Base-by-base conservation (phyloP, 1,140 invertebrate genomes). In the Drosophila truncata region DNA sequence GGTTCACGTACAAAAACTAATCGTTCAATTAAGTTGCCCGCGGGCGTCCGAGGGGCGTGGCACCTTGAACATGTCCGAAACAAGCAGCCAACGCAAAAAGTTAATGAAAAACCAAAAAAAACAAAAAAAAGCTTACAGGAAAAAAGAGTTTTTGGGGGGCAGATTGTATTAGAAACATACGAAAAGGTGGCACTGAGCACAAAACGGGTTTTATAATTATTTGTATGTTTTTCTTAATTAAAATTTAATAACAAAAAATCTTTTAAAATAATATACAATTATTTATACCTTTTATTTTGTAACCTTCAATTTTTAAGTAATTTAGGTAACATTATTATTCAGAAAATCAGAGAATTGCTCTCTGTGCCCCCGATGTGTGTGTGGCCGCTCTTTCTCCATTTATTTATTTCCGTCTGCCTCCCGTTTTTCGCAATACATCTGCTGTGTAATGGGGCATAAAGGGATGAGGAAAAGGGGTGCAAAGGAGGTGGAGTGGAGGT, bases 11-110 rank as follows among this genome's bases (percentile, higher is more conserved):
- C 84, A 87, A 87, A 87, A 87, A 87, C 84, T 87, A 87, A 87
- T 87, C 84, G 84, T 87, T 87, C 84, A 87, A 87, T 87, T 87
- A 88, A 88, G 77, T 84, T 87, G 63, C 49, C 50, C 41, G 58
- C 69, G 65, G 58, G 44, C 52, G 14, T 18, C 16, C 13, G 10
- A 41, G 55, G 37, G 50, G 52, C 27, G 61, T 41, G 73, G 37
- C 59, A 25, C 64, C 58, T 60, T 35, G 14, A 70, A 79, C 83
- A 77, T 88, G 72, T 87, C 70, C 71, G 71, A 74, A 87, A 77
- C 84, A 80, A 88, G 75, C 65, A 49, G 37, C 55, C 29, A 80
- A 69, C 9, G 66, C 70, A 87, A 83, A 83, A 83, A 87, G 71
- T 83, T 87, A 80, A 87, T 88, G 80, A 83, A 88, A 80, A 80